Conservation (phyloP, 2,113 vertebrate genomes). For the Pan troglodytes region NHGRI_mPanTro3-v2.1_pri NC_072402.2:149280001-149280500, state of each 20-base stretch:
- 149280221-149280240: slow-evolving; percentile 5
- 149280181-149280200: not conserved
- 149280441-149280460: not conserved
- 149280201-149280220: slow-evolving; percentile 38
- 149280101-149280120: not conserved
- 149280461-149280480: not conserved
- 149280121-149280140: not conserved
- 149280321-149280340: fast-evolving
- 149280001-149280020: not conserved
- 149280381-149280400: not conserved
- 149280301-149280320: slow-evolving; percentile 37
- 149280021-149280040: not conserved
- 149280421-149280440: not conserved
- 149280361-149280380: not conserved
- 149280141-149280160: not conserved
- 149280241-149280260: slow-evolving; percentile 76
- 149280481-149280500: not conserved
- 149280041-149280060: not conserved
- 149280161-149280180: not conserved
- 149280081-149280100: fast-evolving
- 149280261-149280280: slow-evolving; percentile 66
- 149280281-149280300: slow-evolving; percentile 45
- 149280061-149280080: not conserved
- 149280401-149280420: not conserved
- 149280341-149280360: not conserved